Base-by-base conservation (phyloP, 2,797 vertebrate genomes). In the Enteromius afrohamiltoni region DNA sequence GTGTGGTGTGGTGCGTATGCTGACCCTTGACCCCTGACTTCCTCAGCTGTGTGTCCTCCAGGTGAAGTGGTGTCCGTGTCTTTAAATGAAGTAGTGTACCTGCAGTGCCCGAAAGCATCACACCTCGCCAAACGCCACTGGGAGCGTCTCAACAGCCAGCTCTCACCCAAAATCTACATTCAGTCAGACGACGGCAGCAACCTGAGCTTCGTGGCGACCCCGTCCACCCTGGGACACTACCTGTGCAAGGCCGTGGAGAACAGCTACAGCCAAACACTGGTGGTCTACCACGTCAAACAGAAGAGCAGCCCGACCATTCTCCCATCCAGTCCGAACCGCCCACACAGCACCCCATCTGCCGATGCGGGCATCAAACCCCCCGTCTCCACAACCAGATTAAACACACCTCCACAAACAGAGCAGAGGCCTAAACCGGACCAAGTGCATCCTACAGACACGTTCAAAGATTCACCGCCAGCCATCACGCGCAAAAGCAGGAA, bases 141-240 rank as follows among this genome's bases (percentile, higher is more conserved):
- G 95, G 89, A 93, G 65, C 91, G 92, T 1, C 92, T 89, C 4
- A 90, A 91, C 90, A 89, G 88, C 64, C 88, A 88, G 0, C 89
- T 95, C 80, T 91, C 92, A 1, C 79, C 92, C 0, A 86, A 90
- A 42, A 88, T 93, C 51, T 95, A 94, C 91, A 85, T 95, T 3
- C 89, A 90, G 85, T 76, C 88, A 19, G 75, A 84, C 1, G 89
- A 92, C 0, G 90, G 92, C 0, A 90, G 92, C 0, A 89, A 89
- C 49, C 90, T 95, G 47, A 91, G 84, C 83, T 95, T 95, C n/a
- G 91, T 95, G 86, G 94, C 92, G 84, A 93, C 93, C 0, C 91
- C 93, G 0, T 80, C 89, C 67, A 93, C 94, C 0, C 88, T 95
- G 71, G 95, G 94, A 23, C 87, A 87, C 74, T 95, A 95, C 88